Percentiles rank a stretch among this genome's conserved stretches.
Evolutionary conservation across 2,888 invertebrate genomes (phyloP).

Genomic region (Lagria hirta): DNA sequence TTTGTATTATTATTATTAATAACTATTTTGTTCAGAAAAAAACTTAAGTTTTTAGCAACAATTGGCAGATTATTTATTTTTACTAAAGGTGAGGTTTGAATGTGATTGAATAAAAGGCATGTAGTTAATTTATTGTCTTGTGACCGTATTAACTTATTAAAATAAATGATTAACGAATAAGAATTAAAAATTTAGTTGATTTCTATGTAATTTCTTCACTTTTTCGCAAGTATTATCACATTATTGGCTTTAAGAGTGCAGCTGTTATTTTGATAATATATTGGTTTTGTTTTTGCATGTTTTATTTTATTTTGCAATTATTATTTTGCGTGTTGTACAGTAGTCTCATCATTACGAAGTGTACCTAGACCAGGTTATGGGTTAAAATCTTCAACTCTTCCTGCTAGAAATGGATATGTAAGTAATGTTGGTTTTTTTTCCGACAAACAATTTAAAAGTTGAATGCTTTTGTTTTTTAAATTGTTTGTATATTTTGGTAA

Average conservation of each 20-base stretch:
- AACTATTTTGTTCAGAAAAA: no score
- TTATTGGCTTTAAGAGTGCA: constrained; percentile 16
- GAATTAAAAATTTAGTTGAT: constrained; percentile 3
- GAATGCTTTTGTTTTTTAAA: constrained; percentile 6
- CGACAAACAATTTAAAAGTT: no score
- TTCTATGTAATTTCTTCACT: constrained; percentile 6
- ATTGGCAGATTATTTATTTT: constrained; percentile 25
- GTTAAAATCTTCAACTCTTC: constrained; percentile 74
- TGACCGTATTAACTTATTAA: constrained; percentile 1
- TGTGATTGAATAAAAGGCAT: constrained; percentile 17
- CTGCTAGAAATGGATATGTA: constrained; percentile 58
- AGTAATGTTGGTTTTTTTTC: constrained; percentile 47
- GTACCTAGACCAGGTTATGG: constrained; percentile 79
- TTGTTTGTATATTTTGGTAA: constrained; percentile 18
- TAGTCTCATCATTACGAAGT: constrained; percentile 63
- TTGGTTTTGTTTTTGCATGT: no score
- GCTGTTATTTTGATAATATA: constrained; percentile 24
- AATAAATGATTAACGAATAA: constrained; percentile 2
- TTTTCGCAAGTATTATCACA: constrained; percentile 12
- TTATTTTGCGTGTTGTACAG: constrained; percentile 51
- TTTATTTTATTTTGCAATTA: no score
- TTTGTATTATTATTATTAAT: no score
- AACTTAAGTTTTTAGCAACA: constrained; percentile 26
- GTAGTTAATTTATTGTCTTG: constrained; percentile 11
- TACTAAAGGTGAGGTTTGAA: constrained; percentile 24